Evolutionary conservation across 2,113 vertebrate genomes (phyloP).

Genomic region (Onychorhynchus coronatus): DNA sequence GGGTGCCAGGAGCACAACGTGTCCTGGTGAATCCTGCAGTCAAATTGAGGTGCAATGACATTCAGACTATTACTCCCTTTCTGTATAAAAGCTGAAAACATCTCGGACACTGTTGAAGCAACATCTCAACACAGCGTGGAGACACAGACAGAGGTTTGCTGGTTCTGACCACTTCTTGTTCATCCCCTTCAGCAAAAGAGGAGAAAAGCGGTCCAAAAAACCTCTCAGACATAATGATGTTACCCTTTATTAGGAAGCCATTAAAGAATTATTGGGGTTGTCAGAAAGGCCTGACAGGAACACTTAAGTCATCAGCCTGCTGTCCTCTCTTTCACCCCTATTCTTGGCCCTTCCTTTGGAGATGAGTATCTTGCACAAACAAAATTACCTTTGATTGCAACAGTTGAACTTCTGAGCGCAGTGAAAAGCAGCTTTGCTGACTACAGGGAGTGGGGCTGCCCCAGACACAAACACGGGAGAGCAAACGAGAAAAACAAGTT

Average conservation of each 20-base stretch:
- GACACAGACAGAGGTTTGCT: not conserved
- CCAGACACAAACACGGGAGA: conserved; percentile 24
- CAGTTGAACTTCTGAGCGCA: conserved; percentile 22
- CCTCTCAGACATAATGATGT: conserved; percentile 14
- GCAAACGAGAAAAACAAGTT: conserved; percentile 69
- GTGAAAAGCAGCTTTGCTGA: conserved; percentile 9
- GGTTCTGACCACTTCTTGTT: not conserved
- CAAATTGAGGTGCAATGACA: accelerated
- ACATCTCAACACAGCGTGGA: accelerated
- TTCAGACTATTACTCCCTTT: not conserved
- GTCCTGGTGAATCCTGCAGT: not conserved
- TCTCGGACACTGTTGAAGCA: not conserved
- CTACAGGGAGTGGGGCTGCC: conserved; percentile 16
- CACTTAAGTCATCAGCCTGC: conserved; percentile 37
- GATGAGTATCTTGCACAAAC: conserved; percentile 60
- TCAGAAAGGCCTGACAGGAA: conserved; percentile 46
- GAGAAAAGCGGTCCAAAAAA: conserved; percentile 7
- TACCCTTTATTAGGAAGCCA: conserved; percentile 56
- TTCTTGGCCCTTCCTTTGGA: conserved; percentile 55
- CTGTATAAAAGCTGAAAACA: not conserved
- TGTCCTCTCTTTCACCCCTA: conserved; percentile 64
- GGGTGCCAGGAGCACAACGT: not conserved
- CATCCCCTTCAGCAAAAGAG: not conserved
- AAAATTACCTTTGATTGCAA: conserved; percentile 62
- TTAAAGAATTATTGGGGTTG: conserved; percentile 52